Evolutionary conservation across 2,888 invertebrate genomes (phyloP), one percentile per base, ranked within the genome.

Genomic region (Acanthococcus lagerstroemiae): DNA sequence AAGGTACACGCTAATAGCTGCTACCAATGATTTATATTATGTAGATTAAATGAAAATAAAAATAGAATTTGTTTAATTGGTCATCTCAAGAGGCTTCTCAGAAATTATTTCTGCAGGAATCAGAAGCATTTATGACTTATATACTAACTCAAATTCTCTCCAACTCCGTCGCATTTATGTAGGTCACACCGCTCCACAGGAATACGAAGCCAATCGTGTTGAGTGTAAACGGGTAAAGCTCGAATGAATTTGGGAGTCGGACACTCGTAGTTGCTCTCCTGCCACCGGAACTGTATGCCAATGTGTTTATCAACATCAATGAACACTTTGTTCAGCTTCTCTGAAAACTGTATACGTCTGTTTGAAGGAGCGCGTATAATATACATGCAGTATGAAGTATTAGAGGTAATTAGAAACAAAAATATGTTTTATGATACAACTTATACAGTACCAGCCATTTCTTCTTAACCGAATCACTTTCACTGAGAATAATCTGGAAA

Each of bases 131-230:
- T 30, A 30, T 12, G 17, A 4, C 21, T 57, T 6, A 6, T 19
- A 37, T 7, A n/a, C 46, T 48, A 55, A 69, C 69, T 67, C 44
- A 63, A 27, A 50, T 69, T 69, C 3, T 60, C 37, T 17, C 55
- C 26, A 61, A 69, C 68, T 30, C 66, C 67, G 30, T 65, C 61
- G 48, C 61, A 67, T 55, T 57, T 63, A 65, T 69, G 69, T 52
- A 69, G 60, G 12, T 67, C 67, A 48, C 69, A 69, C 26, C 69
- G 61, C 46, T 69, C 67, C 19, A 69, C 69, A 19, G 69, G 69
- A 26, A 67, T 66, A 52, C 65, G 67, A 27, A 67, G 55, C 55
- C 55, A 68, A 58, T 69, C 68, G 2, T 66, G 68, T 52, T 67
- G 37, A 30, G 68, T 68, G 22, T 69, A 69, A 55, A 69, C 68